Base-by-base conservation (phyloP, 2,888 invertebrate species). In the Nemotelus nigrinus region DNA sequence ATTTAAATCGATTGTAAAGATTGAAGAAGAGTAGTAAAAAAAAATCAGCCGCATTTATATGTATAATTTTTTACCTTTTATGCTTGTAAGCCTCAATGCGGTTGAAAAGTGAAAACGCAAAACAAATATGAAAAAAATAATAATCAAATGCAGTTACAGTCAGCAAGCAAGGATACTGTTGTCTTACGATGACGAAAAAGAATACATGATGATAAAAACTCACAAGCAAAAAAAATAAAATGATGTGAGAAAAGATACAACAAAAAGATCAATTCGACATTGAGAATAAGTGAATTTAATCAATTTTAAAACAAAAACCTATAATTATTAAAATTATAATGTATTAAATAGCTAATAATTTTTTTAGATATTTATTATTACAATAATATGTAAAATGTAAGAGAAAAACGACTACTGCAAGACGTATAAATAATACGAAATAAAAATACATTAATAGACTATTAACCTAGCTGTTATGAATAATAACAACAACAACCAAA, bases 361-460 rank as follows among this genome's bases (percentile, higher is more conserved):
- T 78, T 78, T 78, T 78, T 78, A 78, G 78, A 78, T 78, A 78
- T 78, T 78, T 78, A 78, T 78, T 78, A 76, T 76, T 76, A 72
- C 68, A 68, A 68, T 68, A 72, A 72, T 72, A 72, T 58, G 57
- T 58, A 72, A 72, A 72, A 39, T 71, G 45, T 71, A 71, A 71
- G 71, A 25, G 25, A 71, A 70, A 70, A 45, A 70, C 67, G 5
- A 47, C 67, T n/a, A 7, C 48, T 53, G n/a, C 3, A 6, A 50
- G 5, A 50, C 25, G 5, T 39, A 48, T 25, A 39, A 48, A 68
- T 10, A 55, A 71, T 43, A 57, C 43, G 57, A 71, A 53, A 71
- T n/a, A 53, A 57, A 68, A 71, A 68, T 25, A 48, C 68, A 68
- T 63, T 68, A 68, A 68, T 68, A 68, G 25, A 68, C 68, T 68